Evolutionary conservation across 2,113 vertebrate genomes (phyloP).

Genomic region (Pantherophis guttatus): DNA sequence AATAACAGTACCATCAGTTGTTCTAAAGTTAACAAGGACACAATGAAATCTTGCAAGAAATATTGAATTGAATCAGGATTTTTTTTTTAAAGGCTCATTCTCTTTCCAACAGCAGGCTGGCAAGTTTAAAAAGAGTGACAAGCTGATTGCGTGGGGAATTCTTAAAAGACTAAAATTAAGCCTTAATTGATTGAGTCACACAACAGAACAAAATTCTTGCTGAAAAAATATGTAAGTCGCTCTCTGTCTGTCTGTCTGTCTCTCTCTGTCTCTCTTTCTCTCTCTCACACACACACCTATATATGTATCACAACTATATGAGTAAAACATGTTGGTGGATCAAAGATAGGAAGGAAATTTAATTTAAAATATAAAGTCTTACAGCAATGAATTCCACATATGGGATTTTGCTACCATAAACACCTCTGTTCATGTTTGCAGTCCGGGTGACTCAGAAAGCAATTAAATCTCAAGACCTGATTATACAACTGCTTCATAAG

Average conservation of each 20-base stretch:
- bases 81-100: neutral
- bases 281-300: too few species aligned
- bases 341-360: neutral
- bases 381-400: neutral
- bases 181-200: neutral
- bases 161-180: neutral
- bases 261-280: neutral
- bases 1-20: slow-evolving; percentile 32
- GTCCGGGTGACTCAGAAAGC: neutral
- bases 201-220: neutral
- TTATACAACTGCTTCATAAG: neutral
- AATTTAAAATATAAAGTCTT: neutral
- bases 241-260: too few species aligned
- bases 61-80: neutral
- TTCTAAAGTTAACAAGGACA: slow-evolving; percentile 9
- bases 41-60: neutral
- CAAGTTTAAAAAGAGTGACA: neutral
- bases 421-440: neutral
- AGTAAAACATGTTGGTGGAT: neutral
- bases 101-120: neutral
- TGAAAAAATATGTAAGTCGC: neutral
- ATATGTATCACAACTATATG: neutral
- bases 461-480: neutral
- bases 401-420: neutral
- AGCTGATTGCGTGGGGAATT: neutral